Conservation (phyloP, 1,140 invertebrate genomes). For the Aphidius ervi region DNA sequence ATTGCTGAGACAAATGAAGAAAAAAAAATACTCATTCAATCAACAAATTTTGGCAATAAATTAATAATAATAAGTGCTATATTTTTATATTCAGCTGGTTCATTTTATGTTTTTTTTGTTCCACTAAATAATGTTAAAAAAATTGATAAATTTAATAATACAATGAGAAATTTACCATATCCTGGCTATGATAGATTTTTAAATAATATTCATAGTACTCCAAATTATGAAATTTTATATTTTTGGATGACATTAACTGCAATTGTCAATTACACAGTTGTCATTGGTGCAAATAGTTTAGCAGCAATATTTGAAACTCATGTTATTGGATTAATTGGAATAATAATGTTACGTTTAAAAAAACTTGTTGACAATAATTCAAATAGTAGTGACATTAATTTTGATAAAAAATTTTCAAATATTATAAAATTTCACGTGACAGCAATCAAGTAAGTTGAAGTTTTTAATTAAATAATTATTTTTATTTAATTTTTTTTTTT, state of each 20-base stretch:
- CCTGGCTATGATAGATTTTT: constrained; percentile 26
- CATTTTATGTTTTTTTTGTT: constrained; percentile 16
- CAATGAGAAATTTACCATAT: constrained; percentile 21
- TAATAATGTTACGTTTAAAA: constrained; percentile 24
- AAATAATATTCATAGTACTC: constrained; percentile 26
- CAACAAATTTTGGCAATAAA: constrained; percentile 16
- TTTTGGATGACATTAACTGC: constrained; percentile 22
- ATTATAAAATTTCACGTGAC: constrained; percentile 25
- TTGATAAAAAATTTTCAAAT: background rate
- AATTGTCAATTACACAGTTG: constrained; percentile 24
- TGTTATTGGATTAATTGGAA: constrained; percentile 30
- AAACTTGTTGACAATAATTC: constrained; percentile 10
- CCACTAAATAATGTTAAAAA: background rate
- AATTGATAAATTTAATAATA: constrained; percentile 4
- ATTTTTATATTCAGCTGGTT: constrained; percentile 27
- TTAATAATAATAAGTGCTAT: constrained; percentile 23
- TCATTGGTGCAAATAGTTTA: constrained; percentile 28
- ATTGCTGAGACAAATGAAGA: constrained; percentile 14
- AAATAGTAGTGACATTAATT: background rate
- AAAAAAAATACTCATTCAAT: constrained; percentile 11
- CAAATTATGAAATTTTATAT: constrained; percentile 33
- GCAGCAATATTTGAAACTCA: constrained; percentile 33
- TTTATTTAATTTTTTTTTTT: constrained; percentile 7
- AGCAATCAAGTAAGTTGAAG: constrained; percentile 24
- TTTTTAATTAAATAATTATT: constrained; percentile 7